A percentile compares a stretch with the other conserved stretches of the same genome.
phyloP scores from a whole-genome alignment of 2,113 vertebrate genomes.

The Channa argus region DNA sequence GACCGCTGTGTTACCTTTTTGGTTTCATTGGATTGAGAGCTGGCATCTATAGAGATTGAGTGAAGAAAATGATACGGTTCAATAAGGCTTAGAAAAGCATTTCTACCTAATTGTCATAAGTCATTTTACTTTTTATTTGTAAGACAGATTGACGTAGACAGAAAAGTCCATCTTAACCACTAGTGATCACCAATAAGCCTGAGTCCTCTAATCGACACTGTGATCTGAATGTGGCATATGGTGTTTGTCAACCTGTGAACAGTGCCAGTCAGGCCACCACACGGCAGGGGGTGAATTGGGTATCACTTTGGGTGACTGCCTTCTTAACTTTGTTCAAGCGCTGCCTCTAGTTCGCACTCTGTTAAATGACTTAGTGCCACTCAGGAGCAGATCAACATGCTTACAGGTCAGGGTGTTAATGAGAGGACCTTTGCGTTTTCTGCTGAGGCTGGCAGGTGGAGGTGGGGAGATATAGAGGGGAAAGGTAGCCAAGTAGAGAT shows the following conservation, averaged over 20 bases:
- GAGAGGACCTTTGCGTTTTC: slow-evolving; percentile 58
- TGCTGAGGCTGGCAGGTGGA: slow-evolving; percentile 64
- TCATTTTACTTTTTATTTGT: background rate
- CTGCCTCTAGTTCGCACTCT: slow-evolving; percentile 28
- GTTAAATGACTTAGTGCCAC: slow-evolving; percentile 66
- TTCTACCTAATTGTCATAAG: too few species aligned
- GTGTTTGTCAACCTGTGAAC: slow-evolving; percentile 48
- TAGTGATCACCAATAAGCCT: slow-evolving; percentile 46
- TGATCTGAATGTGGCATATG: slow-evolving; percentile 68
- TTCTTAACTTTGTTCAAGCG: slow-evolving; percentile 54
- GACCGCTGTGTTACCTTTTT: too few species aligned
- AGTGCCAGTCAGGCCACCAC: slow-evolving; percentile 45
- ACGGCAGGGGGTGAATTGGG: slow-evolving; percentile 48
- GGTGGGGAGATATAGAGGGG: slow-evolving; percentile 44
- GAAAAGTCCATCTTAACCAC: slow-evolving; percentile 12
- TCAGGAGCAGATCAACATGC: slow-evolving; percentile 67
- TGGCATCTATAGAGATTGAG: too few species aligned
- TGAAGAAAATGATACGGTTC: too few species aligned
- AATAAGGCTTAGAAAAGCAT: too few species aligned
- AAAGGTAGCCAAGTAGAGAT: slow-evolving; percentile 69
- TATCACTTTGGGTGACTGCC: slow-evolving; percentile 32
- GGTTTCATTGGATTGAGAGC: too few species aligned
- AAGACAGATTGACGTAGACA: background rate
- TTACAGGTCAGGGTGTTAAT: slow-evolving; percentile 69
- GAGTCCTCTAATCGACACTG: slow-evolving; percentile 48